Evolutionary conservation across 2,888 invertebrate species (phyloP).

Genomic region (Epinotia brunnichana): DNA sequence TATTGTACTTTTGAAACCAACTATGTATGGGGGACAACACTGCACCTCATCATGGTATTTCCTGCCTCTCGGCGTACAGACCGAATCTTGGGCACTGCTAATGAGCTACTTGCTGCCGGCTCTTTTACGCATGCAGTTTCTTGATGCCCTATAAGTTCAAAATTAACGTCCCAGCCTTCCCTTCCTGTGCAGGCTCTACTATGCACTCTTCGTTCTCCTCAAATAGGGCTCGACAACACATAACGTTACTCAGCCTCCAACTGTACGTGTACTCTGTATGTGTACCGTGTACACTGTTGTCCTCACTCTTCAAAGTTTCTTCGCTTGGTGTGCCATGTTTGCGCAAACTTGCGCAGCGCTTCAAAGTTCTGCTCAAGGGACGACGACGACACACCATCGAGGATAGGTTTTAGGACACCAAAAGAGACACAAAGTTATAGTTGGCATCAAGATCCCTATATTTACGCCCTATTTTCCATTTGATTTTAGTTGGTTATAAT

Average conservation of each 20-base stretch:
- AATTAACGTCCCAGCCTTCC: background rate
- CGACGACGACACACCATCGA: too few species aligned
- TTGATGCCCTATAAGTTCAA: background rate
- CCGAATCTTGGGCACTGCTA: constrained; percentile 2
- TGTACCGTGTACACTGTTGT: background rate
- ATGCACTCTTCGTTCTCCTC: background rate
- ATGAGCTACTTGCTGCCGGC: too few species aligned
- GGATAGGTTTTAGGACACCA: too few species aligned
- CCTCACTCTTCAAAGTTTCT: background rate
- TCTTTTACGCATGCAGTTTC: background rate
- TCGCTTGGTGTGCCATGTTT: background rate
- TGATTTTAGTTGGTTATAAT: background rate
- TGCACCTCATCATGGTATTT: too few species aligned
- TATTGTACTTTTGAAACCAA: too few species aligned
- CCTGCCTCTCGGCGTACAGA: constrained; percentile 5
- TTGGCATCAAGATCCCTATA: too few species aligned
- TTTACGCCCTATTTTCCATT: too few species aligned
- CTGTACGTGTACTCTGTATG: too few species aligned
- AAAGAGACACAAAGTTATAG: too few species aligned
- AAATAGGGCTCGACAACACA: background rate
- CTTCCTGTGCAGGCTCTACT: background rate
- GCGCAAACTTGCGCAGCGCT: constrained; percentile 1
- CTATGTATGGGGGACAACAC: too few species aligned
- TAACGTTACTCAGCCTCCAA: background rate
- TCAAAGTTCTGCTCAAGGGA: background rate